These are phyloP conservation scores for Ichneumoninae sp. DNA, from an alignment of 2,888 invertebrate species.

Conservation along the genomic window DNA sequence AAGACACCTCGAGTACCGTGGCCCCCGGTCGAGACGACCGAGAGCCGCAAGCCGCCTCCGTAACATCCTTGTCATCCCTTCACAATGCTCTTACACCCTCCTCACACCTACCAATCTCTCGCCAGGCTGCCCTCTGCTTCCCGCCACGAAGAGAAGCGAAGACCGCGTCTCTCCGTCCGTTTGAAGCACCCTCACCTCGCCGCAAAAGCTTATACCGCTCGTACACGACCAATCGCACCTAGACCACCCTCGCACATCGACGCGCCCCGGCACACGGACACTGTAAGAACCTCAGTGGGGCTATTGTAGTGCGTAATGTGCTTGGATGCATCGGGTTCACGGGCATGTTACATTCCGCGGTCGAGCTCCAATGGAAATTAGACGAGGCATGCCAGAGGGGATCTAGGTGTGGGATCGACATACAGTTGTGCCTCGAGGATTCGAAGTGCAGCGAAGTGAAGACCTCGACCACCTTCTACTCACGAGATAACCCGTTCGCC, in stretches of 20 bases:
- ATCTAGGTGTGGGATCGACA: conserved; percentile 25
- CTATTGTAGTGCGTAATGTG: conserved; percentile 42
- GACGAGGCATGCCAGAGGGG: conserved; percentile 26
- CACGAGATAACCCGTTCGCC: conserved; percentile 21
- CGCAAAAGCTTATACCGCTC: conserved; percentile 53
- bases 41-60: conserved; percentile 43
- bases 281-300: conserved; percentile 10
- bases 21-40: conserved; percentile 5
- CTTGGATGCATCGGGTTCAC: conserved; percentile 17
- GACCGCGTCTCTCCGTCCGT: conserved; percentile 7
- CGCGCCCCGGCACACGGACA: not conserved
- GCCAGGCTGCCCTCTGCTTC: conserved; percentile 12
- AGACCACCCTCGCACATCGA: conserved; percentile 1
- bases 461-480: conserved; percentile 20
- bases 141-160: conserved; percentile 1
- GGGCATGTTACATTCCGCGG: conserved; percentile 60
- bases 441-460: conserved; percentile 6
- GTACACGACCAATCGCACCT: conserved; percentile 32
- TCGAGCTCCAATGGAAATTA: conserved; percentile 60
- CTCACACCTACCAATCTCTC: conserved; percentile 28
- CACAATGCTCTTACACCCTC: conserved; percentile 30
- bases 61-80: conserved; percentile 47
- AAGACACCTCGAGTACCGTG: conserved; percentile 44
- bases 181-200: conserved; percentile 36
- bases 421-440: conserved; percentile 19